A percentile compares a stretch with the other conserved stretches of the same genome.
Evolutionary conservation across 2,797 vertebrate species (phyloP).

Genomic region (Percopsis omiscomaycus): DNA sequence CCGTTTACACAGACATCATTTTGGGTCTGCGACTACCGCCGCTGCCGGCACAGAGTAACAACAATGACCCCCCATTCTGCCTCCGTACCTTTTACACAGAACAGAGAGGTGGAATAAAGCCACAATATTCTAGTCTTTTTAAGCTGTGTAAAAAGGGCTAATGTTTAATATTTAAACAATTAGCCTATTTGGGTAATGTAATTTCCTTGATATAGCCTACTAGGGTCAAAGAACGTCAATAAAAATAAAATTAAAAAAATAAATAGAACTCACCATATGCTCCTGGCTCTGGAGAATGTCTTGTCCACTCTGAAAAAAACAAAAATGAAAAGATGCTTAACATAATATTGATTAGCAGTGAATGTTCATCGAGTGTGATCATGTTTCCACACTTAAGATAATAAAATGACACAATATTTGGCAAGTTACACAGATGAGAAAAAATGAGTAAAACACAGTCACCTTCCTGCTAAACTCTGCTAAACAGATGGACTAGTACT

Average conservation of each 20-base stretch:
- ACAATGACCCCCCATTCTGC: too few species aligned
- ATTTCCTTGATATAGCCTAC: not conserved
- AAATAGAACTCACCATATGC: conserved; percentile 72
- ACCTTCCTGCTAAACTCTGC: too few species aligned
- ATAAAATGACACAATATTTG: not conserved
- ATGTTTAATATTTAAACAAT: not conserved
- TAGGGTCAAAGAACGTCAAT: not conserved
- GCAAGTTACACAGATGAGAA: not conserved
- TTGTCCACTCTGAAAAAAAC: conserved; percentile 77
- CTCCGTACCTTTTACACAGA: too few species aligned
- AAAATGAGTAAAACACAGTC: not conserved
- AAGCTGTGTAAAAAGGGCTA: too few species aligned
- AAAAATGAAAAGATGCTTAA: conserved; percentile 9
- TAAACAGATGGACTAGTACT: too few species aligned
- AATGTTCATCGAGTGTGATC: not conserved
- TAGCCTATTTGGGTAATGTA: not conserved
- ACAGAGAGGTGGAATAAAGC: too few species aligned
- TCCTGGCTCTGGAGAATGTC: conserved; percentile 79
- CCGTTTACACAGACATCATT: too few species aligned
- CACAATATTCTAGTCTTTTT: too few species aligned
- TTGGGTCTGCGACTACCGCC: too few species aligned
- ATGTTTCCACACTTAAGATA: not conserved
- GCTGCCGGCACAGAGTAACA: too few species aligned
- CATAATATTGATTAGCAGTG: not conserved
- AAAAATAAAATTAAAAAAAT: not conserved